Base-by-base conservation (phyloP, 1,140 invertebrate genomes). In the Penaeus indicus region DNA sequence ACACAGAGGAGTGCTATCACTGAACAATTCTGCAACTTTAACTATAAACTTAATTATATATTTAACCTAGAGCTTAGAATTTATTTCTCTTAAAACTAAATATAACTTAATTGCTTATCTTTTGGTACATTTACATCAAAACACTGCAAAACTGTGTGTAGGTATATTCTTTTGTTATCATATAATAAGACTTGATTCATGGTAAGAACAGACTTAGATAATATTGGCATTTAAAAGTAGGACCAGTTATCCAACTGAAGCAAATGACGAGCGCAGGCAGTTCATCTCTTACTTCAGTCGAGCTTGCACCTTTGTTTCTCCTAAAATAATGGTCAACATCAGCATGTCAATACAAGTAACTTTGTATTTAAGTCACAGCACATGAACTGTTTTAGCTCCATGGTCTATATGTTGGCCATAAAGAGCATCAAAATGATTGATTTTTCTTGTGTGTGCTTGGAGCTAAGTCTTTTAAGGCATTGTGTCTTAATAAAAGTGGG, bases 181-280 rank as follows among this genome's bases (percentile, higher is more conserved):
- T 85, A 85, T 77, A 85, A 85, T 84, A 90, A 86, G 85, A 90
- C 85, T 90, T 86, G 78, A 80, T 87, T 88, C 63, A 83, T 75
- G 86, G 62, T 88, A 83, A 88, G 84, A 84, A 90, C 72, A 90
- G 88, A 90, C 90, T 90, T 90, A 91, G 88, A 90, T 75, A 85
- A 69, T 91, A 91, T 91, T 91, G 90, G 90, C 90, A 88, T 90
- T 89, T 88, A 89, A 85, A 84, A 60, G 64, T 89, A 90, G 83
- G 90, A 89, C 86, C 86, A 90, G 89, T 85, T 86, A 72, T 87
- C n/a, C 60, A 54, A 82, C 81, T 78, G 88, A 83, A 60, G 62
- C n/a, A 38, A 60, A 61, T 2, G 75, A 89, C n/a, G 54, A 89
- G 82, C 77, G 83, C 77, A 89, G 77, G 77, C 83, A 89, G 77